These are phyloP conservation scores for Brienomyrus longianalis DNA, from an alignment of 2,113 vertebrate genomes.

Conservation along the genomic window DNA sequence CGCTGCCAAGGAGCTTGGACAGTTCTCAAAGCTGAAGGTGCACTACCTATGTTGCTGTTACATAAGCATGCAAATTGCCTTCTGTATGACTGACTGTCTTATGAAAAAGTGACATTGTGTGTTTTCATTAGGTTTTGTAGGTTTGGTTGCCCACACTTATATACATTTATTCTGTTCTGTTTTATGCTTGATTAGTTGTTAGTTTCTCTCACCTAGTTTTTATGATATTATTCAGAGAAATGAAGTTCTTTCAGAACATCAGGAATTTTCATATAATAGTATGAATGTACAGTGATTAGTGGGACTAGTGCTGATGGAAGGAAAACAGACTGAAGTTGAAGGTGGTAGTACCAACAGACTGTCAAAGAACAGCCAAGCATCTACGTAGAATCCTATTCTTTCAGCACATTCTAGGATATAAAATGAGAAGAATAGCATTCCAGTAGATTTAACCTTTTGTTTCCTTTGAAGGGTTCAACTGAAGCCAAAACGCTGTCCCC, in stretches of 20 bases:
- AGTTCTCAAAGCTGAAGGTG: slow-evolving; percentile 96
- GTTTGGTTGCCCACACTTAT: neutral
- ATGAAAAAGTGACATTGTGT: neutral
- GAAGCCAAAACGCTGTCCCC: slow-evolving; percentile 84
- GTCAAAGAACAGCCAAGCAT: neutral
- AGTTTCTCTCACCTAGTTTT: neutral
- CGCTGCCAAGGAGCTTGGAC: slow-evolving; percentile 87
- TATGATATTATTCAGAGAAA: neutral
- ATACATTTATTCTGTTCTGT: neutral
- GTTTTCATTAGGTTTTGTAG: neutral
- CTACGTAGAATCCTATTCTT: neutral
- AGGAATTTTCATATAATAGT: neutral
- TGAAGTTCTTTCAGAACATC: neutral
- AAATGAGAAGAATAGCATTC: neutral
- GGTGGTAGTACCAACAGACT: neutral
- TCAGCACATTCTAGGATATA: neutral
- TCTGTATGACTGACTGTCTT: neutral
- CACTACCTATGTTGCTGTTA: neutral
- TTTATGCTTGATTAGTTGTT: neutral
- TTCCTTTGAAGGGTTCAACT: slow-evolving; percentile 66
- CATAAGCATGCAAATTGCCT: neutral
- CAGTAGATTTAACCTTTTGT: neutral
- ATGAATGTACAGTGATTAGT: neutral
- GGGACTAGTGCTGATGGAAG: neutral
- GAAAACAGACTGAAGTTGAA: neutral